Evolutionary conservation across 1,140 invertebrate species (phyloP), one percentile per base, ranked within the genome.

Genomic region (Dolichoris vasculosae): DNA sequence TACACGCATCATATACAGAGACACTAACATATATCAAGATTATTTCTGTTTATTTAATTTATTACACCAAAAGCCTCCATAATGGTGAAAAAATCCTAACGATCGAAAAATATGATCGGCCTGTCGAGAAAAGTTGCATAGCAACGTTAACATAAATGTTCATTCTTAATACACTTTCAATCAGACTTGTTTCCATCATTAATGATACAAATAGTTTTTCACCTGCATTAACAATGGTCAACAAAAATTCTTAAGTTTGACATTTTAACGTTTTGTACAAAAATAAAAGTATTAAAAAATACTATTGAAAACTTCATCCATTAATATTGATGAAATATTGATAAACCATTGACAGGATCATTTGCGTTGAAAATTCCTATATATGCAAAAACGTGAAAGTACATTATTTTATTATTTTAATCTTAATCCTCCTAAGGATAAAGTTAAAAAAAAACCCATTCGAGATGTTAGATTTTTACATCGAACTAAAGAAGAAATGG

Each of bases 1-100:
- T 73, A 88, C 86, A 88, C 86, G 75, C 85, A 87, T 85, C 81
- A 88, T 88, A 89, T 84, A 89, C 79, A 75, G 87, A 82, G 83
- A 76, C 69, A 85, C 69, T 13, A 17, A 59, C n/a, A 82, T 75
- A 82, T 40, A 75, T 75, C 20, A 32, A 63, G 84, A 51, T 63
- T 59, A 32, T 79, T 59, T 85, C 87, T 86, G 67, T 86, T 85
- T 86, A 86, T 83, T 86, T 86, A 76, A 75, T 77, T 86, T 76
- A 69, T 87, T 87, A 88, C 84, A 78, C 85, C 51, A 87, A 85
- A 32, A 69, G 15, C 67, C 32, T 84, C 75, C 81, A 86, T 82
- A 86, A 86, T 84, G 76, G 23, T 77, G 26, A 51, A 85, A 71
- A 85, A 59, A 76, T 77, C 51, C 43, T 83, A 40, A 55, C 83